These are phyloP conservation scores for Peromyscus melanophrys DNA, from an alignment of 2,797 vertebrate genomes.

Conservation along the genomic window DNA sequence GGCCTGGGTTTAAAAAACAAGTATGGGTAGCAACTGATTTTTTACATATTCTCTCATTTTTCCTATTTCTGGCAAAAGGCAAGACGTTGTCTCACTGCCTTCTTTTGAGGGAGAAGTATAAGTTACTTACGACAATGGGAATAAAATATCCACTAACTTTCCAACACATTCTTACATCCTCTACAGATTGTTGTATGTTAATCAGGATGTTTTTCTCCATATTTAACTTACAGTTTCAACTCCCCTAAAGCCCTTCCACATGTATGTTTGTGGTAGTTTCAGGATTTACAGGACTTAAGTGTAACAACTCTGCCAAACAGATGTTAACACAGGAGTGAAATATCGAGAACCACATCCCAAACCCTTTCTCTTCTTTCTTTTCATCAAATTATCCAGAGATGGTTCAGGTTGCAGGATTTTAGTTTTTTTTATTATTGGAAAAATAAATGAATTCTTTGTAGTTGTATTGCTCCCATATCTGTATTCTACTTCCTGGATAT, in stretches of 20 bases:
- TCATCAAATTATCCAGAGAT: slow-evolving; percentile 57
- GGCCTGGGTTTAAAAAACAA: not conserved
- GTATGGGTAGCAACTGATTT: not conserved
- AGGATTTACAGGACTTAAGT: slow-evolving; percentile 48
- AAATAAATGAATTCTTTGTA: slow-evolving; percentile 32
- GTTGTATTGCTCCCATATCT: not conserved
- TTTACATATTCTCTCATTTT: not conserved
- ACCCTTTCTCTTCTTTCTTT: slow-evolving; percentile 18
- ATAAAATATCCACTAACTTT: slow-evolving; percentile 31
- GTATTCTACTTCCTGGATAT: not conserved
- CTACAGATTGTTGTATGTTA: not conserved
- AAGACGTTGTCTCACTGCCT: not conserved
- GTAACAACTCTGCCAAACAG: slow-evolving; percentile 35
- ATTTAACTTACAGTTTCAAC: slow-evolving; percentile 15
- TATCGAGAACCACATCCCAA: not conserved
- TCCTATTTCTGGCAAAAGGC: slow-evolving; percentile 1
- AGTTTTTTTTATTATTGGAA: not conserved
- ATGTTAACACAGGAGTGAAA: slow-evolving; percentile 55
- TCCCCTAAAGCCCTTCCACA: not conserved
- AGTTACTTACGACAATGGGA: slow-evolving; percentile 40
- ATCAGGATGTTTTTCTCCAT: slow-evolving; percentile 14
- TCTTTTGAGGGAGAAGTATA: slow-evolving; percentile 43
- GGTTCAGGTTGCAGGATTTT: slow-evolving; percentile 40
- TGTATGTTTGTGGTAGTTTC: slow-evolving; percentile 52
- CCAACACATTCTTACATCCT: not conserved